phyloP scores from a whole-genome alignment of 2,888 invertebrate species.

The Lydus trimaculatus region DNA sequence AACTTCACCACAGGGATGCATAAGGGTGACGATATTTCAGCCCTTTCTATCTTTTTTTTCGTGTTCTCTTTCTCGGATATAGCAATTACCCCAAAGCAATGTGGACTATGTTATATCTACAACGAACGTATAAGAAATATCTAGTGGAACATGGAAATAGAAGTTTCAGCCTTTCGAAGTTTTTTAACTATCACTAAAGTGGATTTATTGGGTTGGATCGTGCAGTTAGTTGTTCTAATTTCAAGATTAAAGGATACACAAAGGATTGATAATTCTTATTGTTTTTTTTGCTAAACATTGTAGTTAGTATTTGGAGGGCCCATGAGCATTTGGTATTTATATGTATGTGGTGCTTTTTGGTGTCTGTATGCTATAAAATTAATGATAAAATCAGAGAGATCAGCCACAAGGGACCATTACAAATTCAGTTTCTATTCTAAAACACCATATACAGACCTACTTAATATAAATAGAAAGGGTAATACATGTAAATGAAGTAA shows the following conservation, averaged over 20 bases:
- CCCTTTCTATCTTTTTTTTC: no score
- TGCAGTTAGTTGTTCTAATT: not conserved
- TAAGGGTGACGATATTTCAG: not conserved
- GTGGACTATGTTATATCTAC: not conserved
- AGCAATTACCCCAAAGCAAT: not conserved
- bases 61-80: not conserved
- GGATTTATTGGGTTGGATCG: not conserved
- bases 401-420: not conserved
- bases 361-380: not conserved
- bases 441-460: not conserved
- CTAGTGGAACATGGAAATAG: not conserved
- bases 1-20: conserved; percentile 7
- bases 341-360: not conserved
- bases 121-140: not conserved
- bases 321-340: not conserved
- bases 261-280: no score
- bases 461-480: conserved; percentile 5
- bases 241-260: not conserved
- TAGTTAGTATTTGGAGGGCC: not conserved
- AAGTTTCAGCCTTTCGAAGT: not conserved
- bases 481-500: conserved; percentile 33
- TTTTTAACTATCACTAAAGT: not conserved
- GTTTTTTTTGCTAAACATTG: not conserved
- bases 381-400: conserved; percentile 3
- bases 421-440: not conserved